Conservation (phyloP, 2,888 invertebrate genomes). For the Agonopterix heracliana region DNA sequence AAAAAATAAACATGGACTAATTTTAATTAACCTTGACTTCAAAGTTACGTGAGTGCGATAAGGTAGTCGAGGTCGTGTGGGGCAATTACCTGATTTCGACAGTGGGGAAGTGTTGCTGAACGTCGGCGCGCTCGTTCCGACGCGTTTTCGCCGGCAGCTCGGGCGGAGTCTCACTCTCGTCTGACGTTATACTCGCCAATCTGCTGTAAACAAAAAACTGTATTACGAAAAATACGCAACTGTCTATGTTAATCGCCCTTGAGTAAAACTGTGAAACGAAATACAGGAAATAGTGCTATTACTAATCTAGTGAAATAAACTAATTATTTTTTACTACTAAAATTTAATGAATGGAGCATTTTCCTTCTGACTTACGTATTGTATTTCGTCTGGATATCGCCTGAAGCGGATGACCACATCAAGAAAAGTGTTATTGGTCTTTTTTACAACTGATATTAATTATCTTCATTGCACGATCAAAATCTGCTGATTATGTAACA, state of each 20-base stretch:
- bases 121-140: conserved; percentile 63
- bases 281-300: not conserved
- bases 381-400: too few species aligned
- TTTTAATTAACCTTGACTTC: conserved; percentile 5
- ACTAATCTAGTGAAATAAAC: not conserved
- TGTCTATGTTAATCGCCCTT: conserved; percentile 7
- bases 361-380: too few species aligned
- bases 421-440: too few species aligned
- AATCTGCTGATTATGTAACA: too few species aligned
- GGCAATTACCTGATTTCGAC: conserved; percentile 57
- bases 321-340: too few species aligned
- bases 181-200: conserved; percentile 64
- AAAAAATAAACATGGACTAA: conserved; percentile 1
- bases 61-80: not conserved
- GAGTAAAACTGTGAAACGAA: not conserved
- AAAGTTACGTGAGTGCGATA: conserved; percentile 6
- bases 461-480: too few species aligned
- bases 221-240: conserved; percentile 16
- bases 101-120: conserved; percentile 64
- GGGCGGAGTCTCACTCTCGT: conserved; percentile 74
- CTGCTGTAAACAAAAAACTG: conserved; percentile 22
- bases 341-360: too few species aligned
- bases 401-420: too few species aligned
- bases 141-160: conserved; percentile 78
- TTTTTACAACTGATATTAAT: too few species aligned